Base-by-base conservation (phyloP, 2,797 vertebrate genomes). In the Rhincodon typus region DNA sequence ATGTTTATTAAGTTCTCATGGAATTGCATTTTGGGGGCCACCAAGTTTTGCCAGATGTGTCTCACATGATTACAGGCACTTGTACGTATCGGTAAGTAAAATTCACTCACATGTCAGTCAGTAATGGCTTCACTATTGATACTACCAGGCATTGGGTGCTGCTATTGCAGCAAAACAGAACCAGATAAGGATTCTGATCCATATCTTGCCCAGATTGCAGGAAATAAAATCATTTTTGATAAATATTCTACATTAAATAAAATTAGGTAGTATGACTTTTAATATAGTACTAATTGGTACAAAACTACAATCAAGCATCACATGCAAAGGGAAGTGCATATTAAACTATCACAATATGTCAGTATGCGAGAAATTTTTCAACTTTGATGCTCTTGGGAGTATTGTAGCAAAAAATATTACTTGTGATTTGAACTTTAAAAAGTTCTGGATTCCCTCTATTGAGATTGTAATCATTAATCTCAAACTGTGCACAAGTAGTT, bases 21-120 rank as follows among this genome's bases (percentile, higher is more conserved):
- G 99, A 77, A 98, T 99, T 97, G 99, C 99, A 96, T 99, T 99
- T 97, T 99, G 99, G 99, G 99, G 99, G 95, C 98, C 98, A 97
- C 99, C 99, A 98, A 99, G 99, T 98, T 99, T 99, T 96, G 99
- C 99, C 97, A 98, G 99, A 98, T 99, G 99, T 97, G 96, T 99
- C 97, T 99, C 99, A 96, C 98, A 99, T 57, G 99, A 99, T 96
- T 99, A 99, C 98, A 98, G 98, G 98, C 98, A 99, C 98, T 98
- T 99, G 97, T 98, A 99, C 98, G 97, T 99, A 98, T 98, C 99
- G 97, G 99, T 99, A 98, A 98, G 99, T 99, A 97, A 96, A 95
- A 62, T 70, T 77, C 46, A 53, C 46, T 95, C 12, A 62, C 12
- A 57, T 57, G 12, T 94, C 67, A 66, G n/a, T 95, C 69, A 74